Conservation (phyloP, 2,888 invertebrate species). For the Tubulanus polymorphus region DNA sequence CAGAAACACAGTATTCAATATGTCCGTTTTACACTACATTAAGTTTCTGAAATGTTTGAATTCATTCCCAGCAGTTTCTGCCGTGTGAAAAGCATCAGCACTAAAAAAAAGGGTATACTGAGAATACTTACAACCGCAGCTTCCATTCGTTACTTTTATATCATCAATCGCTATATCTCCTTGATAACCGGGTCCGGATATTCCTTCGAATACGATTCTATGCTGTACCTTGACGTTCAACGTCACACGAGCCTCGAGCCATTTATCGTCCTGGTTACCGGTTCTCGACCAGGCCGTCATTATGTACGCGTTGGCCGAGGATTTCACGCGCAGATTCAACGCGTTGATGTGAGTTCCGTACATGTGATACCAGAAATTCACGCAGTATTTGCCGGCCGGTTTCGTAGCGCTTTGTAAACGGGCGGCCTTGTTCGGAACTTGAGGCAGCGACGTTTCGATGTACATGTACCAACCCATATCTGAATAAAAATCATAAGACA, state of each 20-base stretch:
- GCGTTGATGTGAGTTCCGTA: slow-evolving; percentile 35
- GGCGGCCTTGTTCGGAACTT: slow-evolving; percentile 29
- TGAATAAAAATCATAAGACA: slow-evolving; percentile 12
- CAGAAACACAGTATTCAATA: too few species aligned
- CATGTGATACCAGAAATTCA: slow-evolving; percentile 48
- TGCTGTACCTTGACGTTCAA: slow-evolving; percentile 23
- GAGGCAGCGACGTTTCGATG: slow-evolving; percentile 28
- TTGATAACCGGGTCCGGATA: slow-evolving; percentile 26
- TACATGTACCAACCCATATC: slow-evolving; percentile 40
- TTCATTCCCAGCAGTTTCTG: too few species aligned
- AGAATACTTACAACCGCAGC: too few species aligned
- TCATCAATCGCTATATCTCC: slow-evolving; percentile 51
- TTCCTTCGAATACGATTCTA: slow-evolving; percentile 44
- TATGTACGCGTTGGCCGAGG: neutral
- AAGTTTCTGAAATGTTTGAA: too few species aligned
- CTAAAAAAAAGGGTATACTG: too few species aligned
- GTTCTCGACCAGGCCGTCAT: slow-evolving; percentile 25
- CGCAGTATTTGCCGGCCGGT: slow-evolving; percentile 24
- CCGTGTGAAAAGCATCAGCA: too few species aligned
- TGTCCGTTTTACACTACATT: too few species aligned
- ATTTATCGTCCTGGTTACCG: slow-evolving; percentile 38
- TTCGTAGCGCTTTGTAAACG: slow-evolving; percentile 27
- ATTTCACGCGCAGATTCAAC: slow-evolving; percentile 25
- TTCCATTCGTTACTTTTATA: slow-evolving; percentile 26
- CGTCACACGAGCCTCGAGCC: slow-evolving; percentile 34